Conservation (phyloP, 2,888 invertebrate species). For the Leptura quadrifasciata region DNA sequence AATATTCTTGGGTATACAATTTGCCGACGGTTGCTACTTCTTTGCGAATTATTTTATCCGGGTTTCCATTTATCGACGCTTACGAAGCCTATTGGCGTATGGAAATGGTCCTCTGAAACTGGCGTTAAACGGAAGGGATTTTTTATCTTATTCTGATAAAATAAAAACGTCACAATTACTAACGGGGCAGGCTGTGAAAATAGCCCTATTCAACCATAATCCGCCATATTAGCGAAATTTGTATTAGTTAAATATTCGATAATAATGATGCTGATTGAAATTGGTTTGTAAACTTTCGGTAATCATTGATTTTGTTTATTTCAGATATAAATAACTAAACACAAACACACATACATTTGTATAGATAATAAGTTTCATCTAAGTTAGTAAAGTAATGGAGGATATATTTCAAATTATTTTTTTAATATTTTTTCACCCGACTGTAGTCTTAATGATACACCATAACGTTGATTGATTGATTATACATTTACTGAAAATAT, state of each 20-base stretch:
- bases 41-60: background rate
- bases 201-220: background rate
- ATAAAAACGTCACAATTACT: background rate
- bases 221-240: too few relatives aligned
- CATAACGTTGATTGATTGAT: background rate
- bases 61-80: constrained; percentile 3
- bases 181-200: background rate
- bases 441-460: background rate
- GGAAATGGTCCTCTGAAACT: background rate
- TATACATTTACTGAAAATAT: background rate
- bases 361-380: too few relatives aligned
- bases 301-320: too few relatives aligned
- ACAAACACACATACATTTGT: too few relatives aligned
- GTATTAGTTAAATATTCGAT: too few relatives aligned
- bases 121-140: background rate
- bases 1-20: background rate
- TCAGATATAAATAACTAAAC: too few relatives aligned
- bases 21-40: background rate
- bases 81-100: background rate
- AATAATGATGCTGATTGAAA: too few relatives aligned
- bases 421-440: background rate
- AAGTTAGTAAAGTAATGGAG: too few relatives aligned
- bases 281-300: too few relatives aligned
- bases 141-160: constrained; percentile 1
- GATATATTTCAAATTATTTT: background rate